Percentiles rank a stretch among this genome's conserved stretches.
Conservation (phyloP, 2,113 vertebrate genomes). For the Plestiodon gilberti region DNA sequence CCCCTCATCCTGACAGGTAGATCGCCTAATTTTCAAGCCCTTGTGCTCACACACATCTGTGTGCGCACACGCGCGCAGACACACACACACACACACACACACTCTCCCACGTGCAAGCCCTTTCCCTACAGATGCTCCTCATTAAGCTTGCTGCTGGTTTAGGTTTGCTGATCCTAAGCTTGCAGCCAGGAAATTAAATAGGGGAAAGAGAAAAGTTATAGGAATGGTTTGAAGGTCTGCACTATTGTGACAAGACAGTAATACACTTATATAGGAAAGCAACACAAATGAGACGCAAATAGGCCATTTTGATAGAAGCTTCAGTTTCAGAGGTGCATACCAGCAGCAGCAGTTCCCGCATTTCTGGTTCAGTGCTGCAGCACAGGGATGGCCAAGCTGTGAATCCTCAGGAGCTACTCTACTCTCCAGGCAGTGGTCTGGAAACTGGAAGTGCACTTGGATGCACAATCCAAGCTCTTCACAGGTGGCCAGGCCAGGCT, state of each 20-base stretch:
- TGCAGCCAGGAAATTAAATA: conserved; percentile 29
- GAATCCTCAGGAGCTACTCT: background rate
- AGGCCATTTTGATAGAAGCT: background rate
- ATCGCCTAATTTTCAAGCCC: background rate
- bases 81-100: background rate
- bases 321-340: background rate
- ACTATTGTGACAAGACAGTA: conserved; percentile 1
- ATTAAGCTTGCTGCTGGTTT: conserved; percentile 31
- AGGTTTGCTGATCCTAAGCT: conserved; percentile 22
- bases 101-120: background rate
- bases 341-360: background rate
- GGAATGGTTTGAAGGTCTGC: conserved; percentile 7
- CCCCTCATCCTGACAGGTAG: background rate
- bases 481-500: conserved; percentile 5
- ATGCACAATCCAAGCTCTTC: background rate
- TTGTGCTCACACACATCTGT: background rate
- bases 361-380: background rate
- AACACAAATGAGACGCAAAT: background rate
- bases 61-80: background rate
- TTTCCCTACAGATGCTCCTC: conserved; percentile 4
- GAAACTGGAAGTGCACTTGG: conserved; percentile 10
- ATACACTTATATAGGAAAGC: background rate
- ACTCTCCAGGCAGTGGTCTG: background rate
- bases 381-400: background rate
- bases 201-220: conserved; percentile 1